Percentiles rank a stretch among this genome's conserved stretches.
phyloP scores from a whole-genome alignment of 2,113 vertebrate species.

The Micromys minutus region DNA sequence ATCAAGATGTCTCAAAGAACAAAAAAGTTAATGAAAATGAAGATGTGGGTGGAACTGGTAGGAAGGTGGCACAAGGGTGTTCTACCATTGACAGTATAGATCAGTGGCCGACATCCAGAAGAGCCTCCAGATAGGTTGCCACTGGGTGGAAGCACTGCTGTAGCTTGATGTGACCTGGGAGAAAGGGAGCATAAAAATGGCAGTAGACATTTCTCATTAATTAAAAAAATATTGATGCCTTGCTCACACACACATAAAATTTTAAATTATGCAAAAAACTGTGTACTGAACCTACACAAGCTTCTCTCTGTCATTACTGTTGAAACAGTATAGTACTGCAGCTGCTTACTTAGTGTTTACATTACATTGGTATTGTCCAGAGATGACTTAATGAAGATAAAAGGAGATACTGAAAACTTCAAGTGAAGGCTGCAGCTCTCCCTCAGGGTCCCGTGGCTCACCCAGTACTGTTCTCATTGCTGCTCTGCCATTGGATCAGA shows the following conservation, averaged over 20 bases:
- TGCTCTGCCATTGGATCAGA: background rate
- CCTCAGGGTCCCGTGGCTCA: background rate
- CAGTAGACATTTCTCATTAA: background rate
- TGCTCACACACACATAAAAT: background rate
- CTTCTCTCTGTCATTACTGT: background rate
- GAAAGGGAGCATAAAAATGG: background rate
- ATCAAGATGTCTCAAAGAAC: background rate
- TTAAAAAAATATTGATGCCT: background rate
- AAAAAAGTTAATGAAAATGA: background rate
- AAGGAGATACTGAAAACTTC: background rate
- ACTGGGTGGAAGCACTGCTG: background rate
- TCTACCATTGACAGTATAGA: background rate
- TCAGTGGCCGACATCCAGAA: background rate
- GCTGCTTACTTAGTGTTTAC: background rate
- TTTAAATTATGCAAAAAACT: background rate
- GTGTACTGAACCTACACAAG: background rate
- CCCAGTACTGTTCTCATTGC: background rate
- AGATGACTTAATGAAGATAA: background rate
- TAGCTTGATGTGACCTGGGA: background rate
- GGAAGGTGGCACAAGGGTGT: background rate
- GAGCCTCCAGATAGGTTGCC: background rate
- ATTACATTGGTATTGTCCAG: background rate
- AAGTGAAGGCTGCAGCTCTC: background rate
- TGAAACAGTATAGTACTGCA: background rate
- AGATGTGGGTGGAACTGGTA: background rate